A percentile compares a stretch with the other conserved stretches of the same genome.
These are phyloP conservation scores for Ceryle rudis DNA, from an alignment of 2,797 vertebrate genomes.

Conservation along the genomic window DNA sequence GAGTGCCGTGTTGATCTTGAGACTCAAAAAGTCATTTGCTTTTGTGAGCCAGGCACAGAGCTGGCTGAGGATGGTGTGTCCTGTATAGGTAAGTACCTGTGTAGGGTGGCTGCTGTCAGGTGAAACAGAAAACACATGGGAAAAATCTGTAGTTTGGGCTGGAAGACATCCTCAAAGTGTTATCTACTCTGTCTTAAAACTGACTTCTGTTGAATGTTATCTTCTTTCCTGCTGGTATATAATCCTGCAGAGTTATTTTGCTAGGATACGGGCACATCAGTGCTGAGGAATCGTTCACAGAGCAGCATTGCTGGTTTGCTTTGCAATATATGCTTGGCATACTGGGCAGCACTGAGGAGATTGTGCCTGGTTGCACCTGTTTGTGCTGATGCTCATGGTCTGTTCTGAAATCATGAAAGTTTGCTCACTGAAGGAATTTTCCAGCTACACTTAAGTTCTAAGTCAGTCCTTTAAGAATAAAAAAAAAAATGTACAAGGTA, in stretches of 20 bases:
- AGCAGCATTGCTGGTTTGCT: background rate
- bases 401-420: background rate
- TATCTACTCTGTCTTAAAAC: background rate
- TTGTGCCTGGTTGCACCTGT: background rate
- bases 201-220: background rate
- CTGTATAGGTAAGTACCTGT: constrained; percentile 83
- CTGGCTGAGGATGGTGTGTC: constrained; percentile 88
- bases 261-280: background rate
- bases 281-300: background rate
- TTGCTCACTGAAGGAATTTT: background rate
- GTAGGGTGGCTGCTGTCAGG: background rate
- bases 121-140: background rate
- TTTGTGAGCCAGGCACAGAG: constrained; percentile 87
- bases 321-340: background rate
- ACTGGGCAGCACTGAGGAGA: background rate
- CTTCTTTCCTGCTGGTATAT: background rate
- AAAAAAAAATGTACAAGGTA: background rate
- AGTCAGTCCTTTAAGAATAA: background rate
- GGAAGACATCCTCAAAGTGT: background rate
- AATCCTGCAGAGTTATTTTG: background rate
- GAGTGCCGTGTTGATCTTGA: constrained; percentile 88
- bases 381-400: background rate
- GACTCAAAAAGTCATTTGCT: constrained; percentile 85
- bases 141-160: background rate
- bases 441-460: background rate